Conservation (phyloP, 30 jellyfish, hydroid and myxozoan genomes). For the Turritopsis rubra region DNA sequence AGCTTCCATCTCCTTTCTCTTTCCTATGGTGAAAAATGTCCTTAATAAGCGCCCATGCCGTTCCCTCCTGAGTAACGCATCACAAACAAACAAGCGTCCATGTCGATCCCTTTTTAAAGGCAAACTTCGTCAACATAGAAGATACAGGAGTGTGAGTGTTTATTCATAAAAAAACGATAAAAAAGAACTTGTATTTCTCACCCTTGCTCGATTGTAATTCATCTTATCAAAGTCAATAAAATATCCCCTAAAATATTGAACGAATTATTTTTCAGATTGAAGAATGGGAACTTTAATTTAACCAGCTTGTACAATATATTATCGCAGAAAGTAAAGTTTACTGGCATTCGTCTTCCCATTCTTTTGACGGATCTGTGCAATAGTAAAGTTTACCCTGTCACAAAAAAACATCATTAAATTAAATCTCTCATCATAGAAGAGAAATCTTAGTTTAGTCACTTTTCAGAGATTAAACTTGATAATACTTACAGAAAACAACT, state of each 20-base stretch:
- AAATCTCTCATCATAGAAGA: too few species aligned
- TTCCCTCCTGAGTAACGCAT: too few species aligned
- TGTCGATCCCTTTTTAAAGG: too few species aligned
- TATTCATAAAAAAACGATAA: too few species aligned
- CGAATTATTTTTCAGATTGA: not conserved
- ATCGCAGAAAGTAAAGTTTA: not conserved
- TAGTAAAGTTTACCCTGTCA: slow-evolving; percentile 52
- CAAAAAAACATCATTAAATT: too few species aligned
- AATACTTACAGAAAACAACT: slow-evolving; percentile 28
- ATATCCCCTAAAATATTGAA: slow-evolving; percentile 27
- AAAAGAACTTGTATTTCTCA: slow-evolving; percentile 15
- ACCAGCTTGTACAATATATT: not conserved
- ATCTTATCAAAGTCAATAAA: slow-evolving; percentile 33
- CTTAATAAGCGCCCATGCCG: too few species aligned
- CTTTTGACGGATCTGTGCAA: slow-evolving; percentile 53
- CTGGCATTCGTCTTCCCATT: slow-evolving; percentile 41
- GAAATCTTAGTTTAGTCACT: too few species aligned
- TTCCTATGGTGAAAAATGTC: not conserved
- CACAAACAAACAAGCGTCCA: too few species aligned
- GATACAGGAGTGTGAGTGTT: too few species aligned
- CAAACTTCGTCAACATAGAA: too few species aligned
- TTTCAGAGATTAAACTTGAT: not conserved
- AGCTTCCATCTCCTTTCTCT: slow-evolving; percentile 35
- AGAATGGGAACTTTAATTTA: not conserved
- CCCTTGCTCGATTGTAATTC: slow-evolving; percentile 45